Percentiles rank a stretch among this genome's conserved stretches.
phyloP scores from a whole-genome alignment of 2,888 invertebrate genomes.

The Strigamia transsilvanica region DNA sequence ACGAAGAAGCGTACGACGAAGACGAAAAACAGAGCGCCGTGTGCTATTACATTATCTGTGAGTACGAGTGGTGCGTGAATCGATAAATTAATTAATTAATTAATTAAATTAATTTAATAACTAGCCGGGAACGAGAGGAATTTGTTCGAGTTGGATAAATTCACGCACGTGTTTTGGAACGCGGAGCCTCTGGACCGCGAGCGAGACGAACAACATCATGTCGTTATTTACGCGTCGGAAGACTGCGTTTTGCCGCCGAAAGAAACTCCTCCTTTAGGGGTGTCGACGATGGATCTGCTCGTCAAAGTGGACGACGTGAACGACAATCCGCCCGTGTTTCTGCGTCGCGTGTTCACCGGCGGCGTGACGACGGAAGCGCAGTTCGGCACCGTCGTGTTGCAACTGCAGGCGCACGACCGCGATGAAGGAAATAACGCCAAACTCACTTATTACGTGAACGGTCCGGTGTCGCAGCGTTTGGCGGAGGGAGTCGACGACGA shows the following conservation, averaged over 20 bases:
- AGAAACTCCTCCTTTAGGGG: slow-evolving; percentile 65
- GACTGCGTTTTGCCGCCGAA: slow-evolving; percentile 75
- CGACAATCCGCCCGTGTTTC: slow-evolving; percentile 87
- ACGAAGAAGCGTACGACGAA: slow-evolving; percentile 83
- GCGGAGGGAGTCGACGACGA: slow-evolving; percentile 82
- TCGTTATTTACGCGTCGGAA: slow-evolving; percentile 83
- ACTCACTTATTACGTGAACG: slow-evolving; percentile 68
- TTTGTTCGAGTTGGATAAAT: slow-evolving; percentile 76
- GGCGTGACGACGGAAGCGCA: slow-evolving; percentile 93
- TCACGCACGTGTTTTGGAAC: slow-evolving; percentile 73
- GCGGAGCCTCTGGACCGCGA: slow-evolving; percentile 79
- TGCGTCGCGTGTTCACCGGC: slow-evolving; percentile 82
- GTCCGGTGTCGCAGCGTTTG: slow-evolving; percentile 81
- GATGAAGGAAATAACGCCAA: slow-evolving; percentile 62
- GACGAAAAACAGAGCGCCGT: slow-evolving; percentile 79
- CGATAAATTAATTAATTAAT: not conserved
- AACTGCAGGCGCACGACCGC: slow-evolving; percentile 70
- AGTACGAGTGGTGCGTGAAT: slow-evolving; percentile 23
- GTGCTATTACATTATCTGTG: slow-evolving; percentile 89
- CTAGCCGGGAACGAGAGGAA: slow-evolving; percentile 75
- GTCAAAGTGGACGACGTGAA: slow-evolving; percentile 84
- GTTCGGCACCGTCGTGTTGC: slow-evolving; percentile 88
- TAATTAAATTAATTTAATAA: not conserved
- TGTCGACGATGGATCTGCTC: slow-evolving; percentile 72
- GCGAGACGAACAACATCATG: slow-evolving; percentile 71